phyloP scores from a whole-genome alignment of 2,888 invertebrate species.

The Clivina fossor region DNA sequence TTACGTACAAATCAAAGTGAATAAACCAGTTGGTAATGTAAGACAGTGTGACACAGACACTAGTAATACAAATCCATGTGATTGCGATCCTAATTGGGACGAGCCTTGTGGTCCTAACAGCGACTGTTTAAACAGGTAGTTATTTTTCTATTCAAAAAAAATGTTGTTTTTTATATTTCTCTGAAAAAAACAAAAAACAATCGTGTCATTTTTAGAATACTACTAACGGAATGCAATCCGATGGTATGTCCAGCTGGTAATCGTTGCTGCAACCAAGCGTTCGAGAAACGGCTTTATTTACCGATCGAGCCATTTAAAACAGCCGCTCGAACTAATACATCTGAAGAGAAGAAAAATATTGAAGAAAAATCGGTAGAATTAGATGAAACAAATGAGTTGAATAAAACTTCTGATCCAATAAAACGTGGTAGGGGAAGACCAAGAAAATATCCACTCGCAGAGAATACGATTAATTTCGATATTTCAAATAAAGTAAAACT shows the following conservation, averaged over 20 bases:
- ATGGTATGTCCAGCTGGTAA: conserved; percentile 77
- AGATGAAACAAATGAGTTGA: too few relatives aligned
- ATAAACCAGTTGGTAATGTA: conserved; percentile 66
- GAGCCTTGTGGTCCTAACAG: conserved; percentile 82
- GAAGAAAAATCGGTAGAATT: too few relatives aligned
- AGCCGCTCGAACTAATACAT: conserved; percentile 64
- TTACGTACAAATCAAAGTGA: conserved; percentile 73
- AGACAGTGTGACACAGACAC: conserved; percentile 55
- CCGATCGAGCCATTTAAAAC: conserved; percentile 72
- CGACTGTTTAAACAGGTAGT: conserved; percentile 83
- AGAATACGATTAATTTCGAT: too few relatives aligned
- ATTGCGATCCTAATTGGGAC: conserved; percentile 70
- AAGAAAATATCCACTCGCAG: too few relatives aligned
- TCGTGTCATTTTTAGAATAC: conserved; percentile 67
- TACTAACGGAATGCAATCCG: conserved; percentile 86
- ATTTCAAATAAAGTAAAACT: too few relatives aligned
- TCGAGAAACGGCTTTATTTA: conserved; percentile 81
- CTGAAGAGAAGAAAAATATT: too few relatives aligned
- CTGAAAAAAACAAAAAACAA: too few relatives aligned
- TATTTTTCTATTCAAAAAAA: too few relatives aligned
- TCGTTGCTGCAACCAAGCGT: conserved; percentile 83
- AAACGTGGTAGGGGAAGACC: conserved; percentile 71
- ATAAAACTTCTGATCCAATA: too few relatives aligned
- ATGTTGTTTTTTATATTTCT: too few relatives aligned
- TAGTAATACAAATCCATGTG: conserved; percentile 71